phyloP scores from a whole-genome alignment of 2,113 vertebrate species.

The Peromyscus californicus region DNA sequence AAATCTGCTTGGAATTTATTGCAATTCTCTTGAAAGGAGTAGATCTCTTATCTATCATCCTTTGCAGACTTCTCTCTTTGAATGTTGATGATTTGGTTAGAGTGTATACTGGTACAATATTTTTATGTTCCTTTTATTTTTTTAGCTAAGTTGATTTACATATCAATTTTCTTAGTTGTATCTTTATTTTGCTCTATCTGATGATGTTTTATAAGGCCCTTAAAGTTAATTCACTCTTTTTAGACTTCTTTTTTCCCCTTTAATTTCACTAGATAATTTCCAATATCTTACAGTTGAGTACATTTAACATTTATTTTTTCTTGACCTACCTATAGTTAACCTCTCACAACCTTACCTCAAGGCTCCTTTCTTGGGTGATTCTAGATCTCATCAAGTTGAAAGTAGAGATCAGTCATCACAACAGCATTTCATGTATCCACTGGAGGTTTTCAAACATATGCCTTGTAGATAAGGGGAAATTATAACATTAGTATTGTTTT shows the following conservation, averaged over 20 bases:
- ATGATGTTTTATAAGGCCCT: not conserved
- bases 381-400: not conserved
- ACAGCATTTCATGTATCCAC: not conserved
- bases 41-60: not conserved
- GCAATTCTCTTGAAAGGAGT: not conserved
- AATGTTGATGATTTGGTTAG: not conserved
- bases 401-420: not conserved
- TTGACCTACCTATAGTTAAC: not conserved
- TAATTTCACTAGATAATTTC: not conserved
- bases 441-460: not conserved
- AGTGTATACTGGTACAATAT: not conserved
- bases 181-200: not conserved
- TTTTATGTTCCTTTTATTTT: not conserved
- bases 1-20: not conserved
- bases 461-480: not conserved
- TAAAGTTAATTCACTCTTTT: not conserved
- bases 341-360: too few species aligned
- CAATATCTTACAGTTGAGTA: not conserved
- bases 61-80: not conserved
- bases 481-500: not conserved
- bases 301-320: not conserved
- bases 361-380: not conserved
- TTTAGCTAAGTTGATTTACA: not conserved
- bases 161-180: not conserved
- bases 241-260: not conserved